Evolutionary conservation across 1,140 invertebrate genomes (phyloP).

Genomic region (Pomacea maculata): DNA sequence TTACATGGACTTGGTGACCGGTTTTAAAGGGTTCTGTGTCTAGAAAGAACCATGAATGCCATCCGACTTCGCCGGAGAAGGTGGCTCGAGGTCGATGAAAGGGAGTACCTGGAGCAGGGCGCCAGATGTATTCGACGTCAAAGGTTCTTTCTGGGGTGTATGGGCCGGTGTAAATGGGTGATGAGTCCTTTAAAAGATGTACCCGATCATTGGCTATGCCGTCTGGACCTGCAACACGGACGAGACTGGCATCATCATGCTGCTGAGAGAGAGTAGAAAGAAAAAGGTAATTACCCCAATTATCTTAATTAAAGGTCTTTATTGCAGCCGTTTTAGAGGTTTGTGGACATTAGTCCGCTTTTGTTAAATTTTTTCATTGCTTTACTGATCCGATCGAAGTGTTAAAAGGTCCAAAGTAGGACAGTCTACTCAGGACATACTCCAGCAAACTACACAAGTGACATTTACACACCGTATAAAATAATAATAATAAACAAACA

Average conservation of each 20-base stretch:
- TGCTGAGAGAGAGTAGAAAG: too few species aligned
- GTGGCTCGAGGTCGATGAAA: constrained; percentile 30
- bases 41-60: constrained; percentile 30
- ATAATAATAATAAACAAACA: neutral
- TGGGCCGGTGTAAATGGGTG: constrained; percentile 39
- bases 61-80: constrained; percentile 45
- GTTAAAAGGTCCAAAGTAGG: too few species aligned
- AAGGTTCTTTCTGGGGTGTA: constrained; percentile 37
- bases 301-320: too few species aligned
- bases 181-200: constrained; percentile 33
- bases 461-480: neutral
- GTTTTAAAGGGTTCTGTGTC: constrained; percentile 30
- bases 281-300: too few species aligned
- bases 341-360: too few species aligned
- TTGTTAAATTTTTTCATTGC: too few species aligned
- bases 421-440: too few species aligned
- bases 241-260: neutral
- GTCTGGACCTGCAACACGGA: constrained; percentile 44
- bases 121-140: constrained; percentile 45
- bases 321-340: too few species aligned
- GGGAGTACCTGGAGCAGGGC: constrained; percentile 35
- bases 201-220: constrained; percentile 37
- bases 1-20: constrained; percentile 46
- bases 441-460: too few species aligned
- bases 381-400: too few species aligned